Percentiles rank a stretch among this genome's conserved stretches.
These are phyloP conservation scores for Morone saxatilis DNA, from an alignment of 2,113 vertebrate species.

Conservation along the genomic window DNA sequence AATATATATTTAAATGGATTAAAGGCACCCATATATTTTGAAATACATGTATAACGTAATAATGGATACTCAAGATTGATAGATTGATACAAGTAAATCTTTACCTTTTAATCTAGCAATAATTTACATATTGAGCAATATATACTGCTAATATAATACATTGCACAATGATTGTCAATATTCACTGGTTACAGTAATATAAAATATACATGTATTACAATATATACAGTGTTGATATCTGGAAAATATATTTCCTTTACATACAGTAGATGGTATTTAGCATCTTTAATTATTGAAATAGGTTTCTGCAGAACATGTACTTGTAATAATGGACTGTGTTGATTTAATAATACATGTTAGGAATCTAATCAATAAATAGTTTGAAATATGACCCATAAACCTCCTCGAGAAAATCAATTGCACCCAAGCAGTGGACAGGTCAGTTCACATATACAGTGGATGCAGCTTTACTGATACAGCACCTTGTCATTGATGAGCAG, in stretches of 20 bases:
- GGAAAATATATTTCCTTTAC: not conserved
- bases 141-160: not conserved
- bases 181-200: too few species aligned
- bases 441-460: not conserved
- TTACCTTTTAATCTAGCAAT: not conserved
- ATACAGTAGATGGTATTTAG: not conserved
- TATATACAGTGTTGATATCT: not conserved
- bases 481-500: constrained; percentile 98
- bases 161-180: not conserved
- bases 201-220: not conserved
- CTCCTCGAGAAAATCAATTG: not conserved
- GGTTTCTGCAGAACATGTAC: not conserved
- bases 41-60: not conserved
- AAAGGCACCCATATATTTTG: not conserved
- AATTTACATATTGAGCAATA: not conserved
- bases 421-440: not conserved
- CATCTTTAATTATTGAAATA: not conserved
- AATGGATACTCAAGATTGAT: not conserved
- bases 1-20: not conserved
- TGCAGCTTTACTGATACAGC: not conserved
- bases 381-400: not conserved
- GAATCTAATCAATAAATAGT: constrained; percentile 2
- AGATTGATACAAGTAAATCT: not conserved
- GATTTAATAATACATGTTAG: not conserved
- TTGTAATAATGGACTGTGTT: not conserved